Conservation (phyloP, 2,888 invertebrate genomes). For the Campoplex capitator region DNA sequence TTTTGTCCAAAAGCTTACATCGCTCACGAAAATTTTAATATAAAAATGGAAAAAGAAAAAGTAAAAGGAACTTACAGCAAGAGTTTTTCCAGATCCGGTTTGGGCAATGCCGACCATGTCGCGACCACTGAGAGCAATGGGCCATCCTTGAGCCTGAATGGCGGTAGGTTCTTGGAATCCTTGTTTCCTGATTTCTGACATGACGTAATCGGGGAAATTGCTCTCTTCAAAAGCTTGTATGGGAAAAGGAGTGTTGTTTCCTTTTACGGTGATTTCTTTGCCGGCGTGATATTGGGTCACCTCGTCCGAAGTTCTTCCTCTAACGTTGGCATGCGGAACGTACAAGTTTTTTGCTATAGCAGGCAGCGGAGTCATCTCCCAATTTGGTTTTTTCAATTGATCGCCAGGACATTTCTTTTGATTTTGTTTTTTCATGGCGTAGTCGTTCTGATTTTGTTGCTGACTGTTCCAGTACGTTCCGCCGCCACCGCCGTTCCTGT, state of each 20-base stretch:
- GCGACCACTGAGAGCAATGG: slow-evolving; percentile 95
- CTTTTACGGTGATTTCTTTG: slow-evolving; percentile 96
- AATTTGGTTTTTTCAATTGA: slow-evolving; percentile 91
- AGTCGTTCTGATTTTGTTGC: slow-evolving; percentile 73
- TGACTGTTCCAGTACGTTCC: slow-evolving; percentile 82
- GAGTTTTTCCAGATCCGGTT: slow-evolving; percentile 96
- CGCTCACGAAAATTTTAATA: not conserved
- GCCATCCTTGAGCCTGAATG: slow-evolving; percentile 98
- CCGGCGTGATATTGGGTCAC: slow-evolving; percentile 90
- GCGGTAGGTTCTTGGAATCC: slow-evolving; percentile 95
- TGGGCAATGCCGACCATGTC: slow-evolving; percentile 98
- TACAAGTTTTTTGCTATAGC: slow-evolving; percentile 97
- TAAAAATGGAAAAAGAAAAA: not conserved
- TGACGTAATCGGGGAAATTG: slow-evolving; percentile 94
- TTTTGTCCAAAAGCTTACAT: not conserved
- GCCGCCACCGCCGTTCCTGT: slow-evolving; percentile 76
- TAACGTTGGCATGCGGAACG: slow-evolving; percentile 91
- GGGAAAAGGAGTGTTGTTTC: slow-evolving; percentile 94
- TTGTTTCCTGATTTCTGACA: slow-evolving; percentile 92
- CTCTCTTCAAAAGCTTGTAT: slow-evolving; percentile 96
- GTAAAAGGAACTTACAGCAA: slow-evolving; percentile 86
- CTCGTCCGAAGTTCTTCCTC: slow-evolving; percentile 89
- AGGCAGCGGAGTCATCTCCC: slow-evolving; percentile 91
- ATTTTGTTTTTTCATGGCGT: slow-evolving; percentile 77
- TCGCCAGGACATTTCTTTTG: slow-evolving; percentile 89